A percentile compares a stretch with the other conserved stretches of the same genome.
Evolutionary conservation across 2,888 invertebrate genomes (phyloP).

Genomic region (Lamproptera curius): DNA sequence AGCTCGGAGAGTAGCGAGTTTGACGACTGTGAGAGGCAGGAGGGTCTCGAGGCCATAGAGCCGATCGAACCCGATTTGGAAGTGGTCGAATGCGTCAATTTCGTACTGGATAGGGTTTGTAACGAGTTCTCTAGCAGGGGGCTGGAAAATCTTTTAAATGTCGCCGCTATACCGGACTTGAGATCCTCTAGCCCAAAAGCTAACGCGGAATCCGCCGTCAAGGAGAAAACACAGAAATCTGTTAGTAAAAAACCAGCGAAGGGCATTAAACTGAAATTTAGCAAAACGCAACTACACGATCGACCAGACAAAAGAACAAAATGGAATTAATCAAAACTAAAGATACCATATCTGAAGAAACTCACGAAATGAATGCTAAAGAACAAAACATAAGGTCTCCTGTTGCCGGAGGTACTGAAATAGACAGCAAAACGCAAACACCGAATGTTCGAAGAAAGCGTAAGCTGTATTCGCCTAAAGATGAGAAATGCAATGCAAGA

Average conservation of each 20-base stretch:
- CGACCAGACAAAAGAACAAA: constrained; percentile 30
- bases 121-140: constrained; percentile 41
- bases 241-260: constrained; percentile 23
- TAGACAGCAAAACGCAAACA: constrained; percentile 16
- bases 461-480: constrained; percentile 62
- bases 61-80: constrained; percentile 32
- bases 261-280: constrained; percentile 23
- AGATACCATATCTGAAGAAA: constrained; percentile 15
- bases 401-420: neutral
- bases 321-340: constrained; percentile 32
- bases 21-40: constrained; percentile 28
- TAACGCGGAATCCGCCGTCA: no score
- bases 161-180: no score
- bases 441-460: constrained; percentile 43
- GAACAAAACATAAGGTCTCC: neutral
- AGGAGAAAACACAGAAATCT: no score
- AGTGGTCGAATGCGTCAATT: constrained; percentile 50
- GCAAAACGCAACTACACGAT: constrained; percentile 7
- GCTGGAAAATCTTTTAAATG: no score
- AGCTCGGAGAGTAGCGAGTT: constrained; percentile 47
- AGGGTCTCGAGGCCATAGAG: no score
- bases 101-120: constrained; percentile 53
- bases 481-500: constrained; percentile 32
- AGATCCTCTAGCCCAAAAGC: no score
- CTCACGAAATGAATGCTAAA: constrained; percentile 10